Evolutionary conservation across 2,888 invertebrate species (phyloP).

Genomic region (Steinernema scapterisci): DNA sequence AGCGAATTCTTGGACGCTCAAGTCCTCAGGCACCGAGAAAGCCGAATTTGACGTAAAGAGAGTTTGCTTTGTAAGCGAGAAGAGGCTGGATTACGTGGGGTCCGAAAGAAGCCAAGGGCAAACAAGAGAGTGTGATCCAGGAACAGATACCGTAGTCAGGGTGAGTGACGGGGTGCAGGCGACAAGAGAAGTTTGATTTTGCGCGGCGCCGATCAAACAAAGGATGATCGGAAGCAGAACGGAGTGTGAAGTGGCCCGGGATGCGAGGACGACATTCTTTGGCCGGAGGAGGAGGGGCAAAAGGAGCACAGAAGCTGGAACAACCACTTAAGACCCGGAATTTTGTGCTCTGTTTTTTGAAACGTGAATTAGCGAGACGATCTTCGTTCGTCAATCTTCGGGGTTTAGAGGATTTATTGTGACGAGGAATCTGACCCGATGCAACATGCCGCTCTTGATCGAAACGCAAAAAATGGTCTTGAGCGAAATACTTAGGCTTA

Average conservation of each 20-base stretch:
- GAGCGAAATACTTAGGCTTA: too few relatives aligned
- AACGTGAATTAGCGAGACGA: too few relatives aligned
- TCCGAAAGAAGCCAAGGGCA: neutral
- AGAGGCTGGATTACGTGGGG: neutral
- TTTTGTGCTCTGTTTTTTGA: too few relatives aligned
- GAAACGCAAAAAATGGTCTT: too few relatives aligned
- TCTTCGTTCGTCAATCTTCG: too few relatives aligned
- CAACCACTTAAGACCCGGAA: too few relatives aligned
- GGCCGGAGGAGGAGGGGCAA: too few relatives aligned
- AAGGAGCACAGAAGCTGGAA: too few relatives aligned
- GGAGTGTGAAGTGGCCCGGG: neutral
- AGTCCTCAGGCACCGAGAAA: neutral
- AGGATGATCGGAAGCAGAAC: neutral
- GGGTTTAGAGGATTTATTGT: too few relatives aligned
- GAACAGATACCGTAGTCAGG: slow-evolving; percentile 3
- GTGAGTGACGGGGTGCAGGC: neutral
- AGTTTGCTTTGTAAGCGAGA: neutral
- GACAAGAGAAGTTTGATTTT: neutral
- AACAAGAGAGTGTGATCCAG: slow-evolving; percentile 4
- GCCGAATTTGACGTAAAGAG: too few relatives aligned
- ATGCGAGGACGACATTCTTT: slow-evolving; percentile 8
- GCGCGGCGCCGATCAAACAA: slow-evolving; percentile 11
- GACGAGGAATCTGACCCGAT: too few relatives aligned
- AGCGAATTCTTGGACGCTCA: neutral
- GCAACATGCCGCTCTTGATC: too few relatives aligned